Conservation (phyloP, 1,140 invertebrate species). For the Sipha flava region DNA sequence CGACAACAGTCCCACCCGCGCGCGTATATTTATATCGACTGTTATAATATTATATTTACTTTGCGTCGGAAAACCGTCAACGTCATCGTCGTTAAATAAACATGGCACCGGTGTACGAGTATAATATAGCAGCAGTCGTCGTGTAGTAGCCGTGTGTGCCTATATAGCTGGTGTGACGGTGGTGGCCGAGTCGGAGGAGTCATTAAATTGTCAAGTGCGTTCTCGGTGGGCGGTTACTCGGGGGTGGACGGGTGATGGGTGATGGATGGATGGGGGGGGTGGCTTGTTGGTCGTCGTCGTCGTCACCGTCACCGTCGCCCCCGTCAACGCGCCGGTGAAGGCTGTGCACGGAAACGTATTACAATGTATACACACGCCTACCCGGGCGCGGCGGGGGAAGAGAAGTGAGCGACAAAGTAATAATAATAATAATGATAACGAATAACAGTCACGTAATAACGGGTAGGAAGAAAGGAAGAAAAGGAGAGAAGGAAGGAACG, state of each 20-base stretch:
- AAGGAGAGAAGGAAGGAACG: background rate
- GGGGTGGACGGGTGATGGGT: no score
- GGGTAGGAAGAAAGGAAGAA: background rate
- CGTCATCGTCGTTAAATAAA: constrained; percentile 31
- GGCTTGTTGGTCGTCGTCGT: background rate
- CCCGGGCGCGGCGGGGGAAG: background rate
- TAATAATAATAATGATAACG: background rate
- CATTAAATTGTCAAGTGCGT: constrained; percentile 30
- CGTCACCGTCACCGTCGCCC: background rate
- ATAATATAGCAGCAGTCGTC: background rate
- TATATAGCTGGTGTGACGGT: no score
- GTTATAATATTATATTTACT: constrained; percentile 22
- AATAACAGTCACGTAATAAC: background rate
- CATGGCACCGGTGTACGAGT: constrained; percentile 1
- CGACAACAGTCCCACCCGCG: no score
- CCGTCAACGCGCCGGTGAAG: background rate
- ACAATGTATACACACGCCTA: constrained; percentile 4
- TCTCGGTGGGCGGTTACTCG: background rate
- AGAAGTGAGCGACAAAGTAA: background rate
- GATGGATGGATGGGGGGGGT: background rate
- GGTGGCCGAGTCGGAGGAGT: constrained; percentile 3
- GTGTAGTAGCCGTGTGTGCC: background rate
- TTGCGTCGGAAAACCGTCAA: constrained; percentile 24
- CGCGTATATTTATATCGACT: background rate
- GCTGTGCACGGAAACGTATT: background rate